Conservation (phyloP, 2,113 vertebrate species). For the Pseudopodoces humilis region DNA sequence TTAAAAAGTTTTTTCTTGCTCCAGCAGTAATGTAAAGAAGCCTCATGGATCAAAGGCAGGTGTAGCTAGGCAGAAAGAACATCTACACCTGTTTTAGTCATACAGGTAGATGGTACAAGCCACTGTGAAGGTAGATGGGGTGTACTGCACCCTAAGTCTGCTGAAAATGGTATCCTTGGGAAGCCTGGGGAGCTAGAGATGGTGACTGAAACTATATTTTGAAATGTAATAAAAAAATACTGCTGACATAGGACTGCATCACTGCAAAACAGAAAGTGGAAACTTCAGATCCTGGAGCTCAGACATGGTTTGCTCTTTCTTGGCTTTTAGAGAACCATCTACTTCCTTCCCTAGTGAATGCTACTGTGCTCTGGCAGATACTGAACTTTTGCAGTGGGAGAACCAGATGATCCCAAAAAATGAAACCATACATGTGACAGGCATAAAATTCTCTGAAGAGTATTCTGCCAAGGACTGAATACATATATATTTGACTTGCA, state of each 20-base stretch:
- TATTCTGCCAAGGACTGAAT: not conserved
- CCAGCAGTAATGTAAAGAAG: not conserved
- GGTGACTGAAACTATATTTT: not conserved
- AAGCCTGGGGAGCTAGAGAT: not conserved
- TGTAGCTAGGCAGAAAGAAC: not conserved
- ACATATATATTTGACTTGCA: not conserved
- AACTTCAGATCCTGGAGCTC: not conserved
- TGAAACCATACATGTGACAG: not conserved
- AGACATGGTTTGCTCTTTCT: not conserved
- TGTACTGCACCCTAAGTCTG: not conserved
- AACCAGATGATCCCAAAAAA: not conserved
- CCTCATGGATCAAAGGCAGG: not conserved
- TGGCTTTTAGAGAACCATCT: not conserved
- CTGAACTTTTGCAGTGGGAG: not conserved
- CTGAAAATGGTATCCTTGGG: not conserved
- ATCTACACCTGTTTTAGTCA: not conserved
- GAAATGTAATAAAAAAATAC: not conserved
- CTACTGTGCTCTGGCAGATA: not conserved
- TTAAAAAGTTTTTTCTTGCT: not conserved
- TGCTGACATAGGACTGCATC: not conserved
- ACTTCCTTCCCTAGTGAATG: not conserved
- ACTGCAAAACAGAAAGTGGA: not conserved
- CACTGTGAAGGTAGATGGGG: not conserved
- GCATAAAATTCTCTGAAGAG: not conserved
- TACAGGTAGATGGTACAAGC: not conserved